A percentile compares a stretch with the other conserved stretches of the same genome.
These are phyloP conservation scores for Myiagra hebetior DNA, from an alignment of 2,113 vertebrate genomes.

Conservation along the genomic window DNA sequence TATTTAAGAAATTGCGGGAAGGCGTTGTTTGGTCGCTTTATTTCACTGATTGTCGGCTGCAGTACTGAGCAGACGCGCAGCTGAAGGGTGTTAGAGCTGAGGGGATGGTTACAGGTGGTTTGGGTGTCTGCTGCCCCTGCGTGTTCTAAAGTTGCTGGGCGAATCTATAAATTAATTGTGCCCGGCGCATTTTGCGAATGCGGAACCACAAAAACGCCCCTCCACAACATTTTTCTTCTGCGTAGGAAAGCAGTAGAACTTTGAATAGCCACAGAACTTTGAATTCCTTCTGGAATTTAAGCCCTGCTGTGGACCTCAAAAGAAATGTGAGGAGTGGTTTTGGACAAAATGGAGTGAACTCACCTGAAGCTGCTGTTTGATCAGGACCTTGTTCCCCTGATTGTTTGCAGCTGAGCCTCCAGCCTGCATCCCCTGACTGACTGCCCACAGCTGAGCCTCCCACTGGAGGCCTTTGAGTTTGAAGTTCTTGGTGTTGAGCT, in stretches of 20 bases:
- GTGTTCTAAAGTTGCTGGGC: neutral
- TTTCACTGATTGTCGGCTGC: neutral
- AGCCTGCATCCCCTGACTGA: neutral
- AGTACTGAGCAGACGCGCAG: neutral
- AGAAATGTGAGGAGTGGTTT: neutral
- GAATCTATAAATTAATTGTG: neutral
- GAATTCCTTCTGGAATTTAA: neutral
- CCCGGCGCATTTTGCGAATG: neutral
- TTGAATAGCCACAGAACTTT: neutral
- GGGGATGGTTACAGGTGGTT: neutral
- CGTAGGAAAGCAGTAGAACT: neutral
- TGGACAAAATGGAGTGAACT: neutral
- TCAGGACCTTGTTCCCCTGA: fast-evolving
- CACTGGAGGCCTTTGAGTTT: neutral
- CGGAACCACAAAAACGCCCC: fast-evolving
- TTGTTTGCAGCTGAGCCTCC: neutral
- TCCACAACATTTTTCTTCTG: fast-evolving
- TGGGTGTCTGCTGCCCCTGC: neutral
- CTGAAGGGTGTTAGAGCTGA: neutral
- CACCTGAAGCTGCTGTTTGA: neutral
- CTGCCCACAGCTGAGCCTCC: neutral
- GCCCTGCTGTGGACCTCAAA: neutral
- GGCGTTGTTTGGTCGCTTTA: neutral
- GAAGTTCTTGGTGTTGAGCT: neutral
- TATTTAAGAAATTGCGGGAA: neutral